These are phyloP conservation scores for Hormaphis cornu DNA, from an alignment of 1,140 invertebrate genomes.

Conservation along the genomic window DNA sequence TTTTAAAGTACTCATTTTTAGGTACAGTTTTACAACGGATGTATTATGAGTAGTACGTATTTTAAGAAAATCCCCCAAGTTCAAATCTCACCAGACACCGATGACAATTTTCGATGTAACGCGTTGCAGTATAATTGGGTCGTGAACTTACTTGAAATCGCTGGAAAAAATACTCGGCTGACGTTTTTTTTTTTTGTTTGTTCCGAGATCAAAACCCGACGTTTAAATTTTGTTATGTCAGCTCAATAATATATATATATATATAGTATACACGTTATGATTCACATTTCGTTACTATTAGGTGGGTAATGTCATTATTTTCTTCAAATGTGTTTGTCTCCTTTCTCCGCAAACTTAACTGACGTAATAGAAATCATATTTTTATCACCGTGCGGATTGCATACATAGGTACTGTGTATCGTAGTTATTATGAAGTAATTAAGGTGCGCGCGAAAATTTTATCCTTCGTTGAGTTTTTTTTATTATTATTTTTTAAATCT, in stretches of 20 bases:
- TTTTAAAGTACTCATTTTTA: no score
- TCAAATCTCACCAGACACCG: no score
- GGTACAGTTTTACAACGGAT: no score
- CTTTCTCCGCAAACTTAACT: background rate
- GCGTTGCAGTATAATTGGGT: no score
- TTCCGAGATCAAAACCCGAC: background rate
- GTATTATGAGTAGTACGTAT: no score
- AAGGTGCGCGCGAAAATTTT: background rate
- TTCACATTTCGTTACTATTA: background rate
- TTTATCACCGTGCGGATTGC: background rate
- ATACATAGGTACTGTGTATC: background rate
- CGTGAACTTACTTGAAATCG: no score
- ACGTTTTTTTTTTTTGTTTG: no score
- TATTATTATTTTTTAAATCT: background rate
- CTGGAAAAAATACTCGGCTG: no score
- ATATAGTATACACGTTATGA: background rate
- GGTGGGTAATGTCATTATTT: no score
- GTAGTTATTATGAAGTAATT: constrained; percentile 13
- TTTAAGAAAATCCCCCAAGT: no score
- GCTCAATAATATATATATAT: no score
- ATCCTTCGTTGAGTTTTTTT: background rate
- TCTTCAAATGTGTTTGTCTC: background rate
- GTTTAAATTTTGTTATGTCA: background rate
- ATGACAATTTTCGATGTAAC: no score
- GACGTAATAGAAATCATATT: constrained; percentile 1